Evolutionary conservation across 30 jellyfish, hydroid and myxozoan genomes (phyloP).

Genomic region (Morbakka virulenta): DNA sequence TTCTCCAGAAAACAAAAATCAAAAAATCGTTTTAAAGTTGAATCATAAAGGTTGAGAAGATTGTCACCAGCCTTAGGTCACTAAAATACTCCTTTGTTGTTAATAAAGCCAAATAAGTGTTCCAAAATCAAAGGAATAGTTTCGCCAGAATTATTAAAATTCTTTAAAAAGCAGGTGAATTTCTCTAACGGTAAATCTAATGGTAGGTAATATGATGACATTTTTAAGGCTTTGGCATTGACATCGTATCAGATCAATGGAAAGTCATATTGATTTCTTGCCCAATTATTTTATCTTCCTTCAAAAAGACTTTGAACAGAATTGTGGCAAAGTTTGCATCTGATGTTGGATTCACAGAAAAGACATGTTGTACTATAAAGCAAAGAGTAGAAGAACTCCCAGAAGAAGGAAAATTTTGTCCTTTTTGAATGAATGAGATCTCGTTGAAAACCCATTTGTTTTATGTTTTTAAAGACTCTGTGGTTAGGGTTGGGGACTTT

Average conservation of each 20-base stretch:
- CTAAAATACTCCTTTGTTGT: too few relatives aligned
- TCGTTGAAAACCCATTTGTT: conserved; percentile 34
- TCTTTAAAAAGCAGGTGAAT: conserved; percentile 1
- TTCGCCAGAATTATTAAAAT: conserved; percentile 2
- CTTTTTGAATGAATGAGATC: conserved; percentile 46
- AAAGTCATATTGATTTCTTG: conserved; percentile 22
- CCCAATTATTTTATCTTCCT: conserved; percentile 10
- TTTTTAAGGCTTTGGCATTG: conserved; percentile 41
- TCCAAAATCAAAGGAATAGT: too few relatives aligned
- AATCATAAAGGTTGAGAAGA: too few relatives aligned
- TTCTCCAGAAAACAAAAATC: too few relatives aligned
- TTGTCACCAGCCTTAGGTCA: too few relatives aligned
- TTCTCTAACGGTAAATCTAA: neutral
- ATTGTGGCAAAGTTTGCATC: too few relatives aligned
- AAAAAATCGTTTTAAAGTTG: too few relatives aligned
- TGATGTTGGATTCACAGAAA: conserved; percentile 45
- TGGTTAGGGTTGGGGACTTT: conserved; percentile 30
- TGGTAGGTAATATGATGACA: conserved; percentile 22
- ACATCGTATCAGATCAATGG: conserved; percentile 31
- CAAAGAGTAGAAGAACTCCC: conserved; percentile 15
- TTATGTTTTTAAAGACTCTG: conserved; percentile 8
- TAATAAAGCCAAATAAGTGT: too few relatives aligned
- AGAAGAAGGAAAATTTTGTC: conserved; percentile 1
- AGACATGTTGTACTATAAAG: conserved; percentile 13
- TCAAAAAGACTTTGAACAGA: too few relatives aligned